These are phyloP conservation scores for Drosophila pachea DNA, from an alignment of 1,140 invertebrate genomes.

Conservation along the genomic window DNA sequence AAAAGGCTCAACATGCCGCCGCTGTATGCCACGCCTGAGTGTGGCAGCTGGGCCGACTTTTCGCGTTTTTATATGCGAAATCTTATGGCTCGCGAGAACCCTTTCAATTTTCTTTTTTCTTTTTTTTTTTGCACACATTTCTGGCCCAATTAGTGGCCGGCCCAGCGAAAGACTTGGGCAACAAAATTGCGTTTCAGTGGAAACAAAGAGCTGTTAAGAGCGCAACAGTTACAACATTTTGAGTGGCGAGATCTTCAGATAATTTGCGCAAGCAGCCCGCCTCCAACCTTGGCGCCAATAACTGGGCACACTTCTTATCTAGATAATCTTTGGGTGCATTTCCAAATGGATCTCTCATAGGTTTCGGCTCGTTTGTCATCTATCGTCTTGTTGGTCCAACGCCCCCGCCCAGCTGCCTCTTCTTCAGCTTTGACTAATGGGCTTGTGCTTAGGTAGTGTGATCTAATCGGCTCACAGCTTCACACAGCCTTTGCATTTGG, in stretches of 20 bases:
- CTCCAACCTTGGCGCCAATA: not conserved
- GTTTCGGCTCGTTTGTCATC: conserved; percentile 38
- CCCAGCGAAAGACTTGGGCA: conserved; percentile 71
- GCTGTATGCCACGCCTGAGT: conserved; percentile 33
- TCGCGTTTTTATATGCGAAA: no score
- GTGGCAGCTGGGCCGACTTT: not conserved
- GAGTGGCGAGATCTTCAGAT: conserved; percentile 4
- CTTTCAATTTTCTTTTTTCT: conserved; percentile 25
- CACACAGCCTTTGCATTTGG: conserved; percentile 39
- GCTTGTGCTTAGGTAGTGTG: conserved; percentile 15
- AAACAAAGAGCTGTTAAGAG: conserved; percentile 17
- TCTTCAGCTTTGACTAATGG: conserved; percentile 56
- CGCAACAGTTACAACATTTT: conserved; percentile 16
- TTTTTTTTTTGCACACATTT: conserved; percentile 22
- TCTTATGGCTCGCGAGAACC: no score
- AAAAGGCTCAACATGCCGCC: conserved; percentile 37
- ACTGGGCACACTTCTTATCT: not conserved
- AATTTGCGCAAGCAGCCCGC: not conserved
- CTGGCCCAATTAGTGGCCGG: conserved; percentile 27
- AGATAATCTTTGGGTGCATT: not conserved
- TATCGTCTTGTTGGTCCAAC: conserved; percentile 33
- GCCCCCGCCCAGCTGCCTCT: conserved; percentile 38
- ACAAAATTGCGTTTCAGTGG: conserved; percentile 63
- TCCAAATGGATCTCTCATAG: not conserved
- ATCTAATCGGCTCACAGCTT: conserved; percentile 37